A percentile compares a stretch with the other conserved stretches of the same genome.
phyloP scores from a whole-genome alignment of 2,888 invertebrate genomes.

The Limenitis camilla region DNA sequence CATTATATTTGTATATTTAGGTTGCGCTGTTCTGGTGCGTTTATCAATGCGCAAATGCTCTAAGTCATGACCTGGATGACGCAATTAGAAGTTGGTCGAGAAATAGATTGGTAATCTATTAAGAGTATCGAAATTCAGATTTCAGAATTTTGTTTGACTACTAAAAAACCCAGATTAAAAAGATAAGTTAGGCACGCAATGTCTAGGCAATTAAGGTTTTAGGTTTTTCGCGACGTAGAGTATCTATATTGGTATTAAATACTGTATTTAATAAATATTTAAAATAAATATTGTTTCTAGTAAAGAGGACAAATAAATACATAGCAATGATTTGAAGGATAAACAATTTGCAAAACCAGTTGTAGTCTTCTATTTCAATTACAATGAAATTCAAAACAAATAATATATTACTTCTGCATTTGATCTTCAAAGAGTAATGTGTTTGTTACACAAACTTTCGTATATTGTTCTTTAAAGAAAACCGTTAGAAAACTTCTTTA shows the following conservation, averaged over 20 bases:
- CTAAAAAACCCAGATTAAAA: neutral
- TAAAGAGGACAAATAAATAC: neutral
- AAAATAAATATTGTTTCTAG: neutral
- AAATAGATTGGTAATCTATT: slow-evolving; percentile 8
- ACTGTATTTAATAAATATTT: neutral
- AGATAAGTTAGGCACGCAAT: neutral
- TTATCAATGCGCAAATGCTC: slow-evolving; percentile 12
- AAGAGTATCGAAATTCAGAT: slow-evolving; percentile 2
- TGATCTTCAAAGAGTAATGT: no score
- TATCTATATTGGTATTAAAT: no score
- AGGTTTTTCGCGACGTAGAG: no score
- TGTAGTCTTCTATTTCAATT: no score
- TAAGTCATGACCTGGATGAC: slow-evolving; percentile 15
- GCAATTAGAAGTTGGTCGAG: slow-evolving; percentile 7
- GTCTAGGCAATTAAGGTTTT: no score
- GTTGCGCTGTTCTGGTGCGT: slow-evolving; percentile 8
- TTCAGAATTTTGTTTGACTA: neutral
- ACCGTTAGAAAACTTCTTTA: neutral
- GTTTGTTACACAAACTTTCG: neutral
- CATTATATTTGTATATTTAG: slow-evolving; percentile 9
- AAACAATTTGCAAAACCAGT: no score
- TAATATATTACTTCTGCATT: no score
- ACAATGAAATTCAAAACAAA: no score
- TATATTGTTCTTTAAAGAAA: neutral
- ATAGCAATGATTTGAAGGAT: no score